phyloP scores from a whole-genome alignment of 2,888 invertebrate species.

The Parnassius mnemosyne region DNA sequence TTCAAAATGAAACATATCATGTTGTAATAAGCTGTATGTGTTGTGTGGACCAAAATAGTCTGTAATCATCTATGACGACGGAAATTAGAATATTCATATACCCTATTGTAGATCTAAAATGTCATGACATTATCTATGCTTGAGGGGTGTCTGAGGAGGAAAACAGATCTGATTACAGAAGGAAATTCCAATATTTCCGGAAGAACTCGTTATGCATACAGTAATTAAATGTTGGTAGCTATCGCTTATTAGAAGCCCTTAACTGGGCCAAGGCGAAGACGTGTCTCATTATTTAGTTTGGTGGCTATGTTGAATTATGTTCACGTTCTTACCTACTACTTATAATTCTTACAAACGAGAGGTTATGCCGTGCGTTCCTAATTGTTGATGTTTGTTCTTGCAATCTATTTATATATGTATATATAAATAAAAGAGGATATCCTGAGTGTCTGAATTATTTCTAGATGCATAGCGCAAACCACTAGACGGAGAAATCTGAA shows the following conservation, averaged over 20 bases:
- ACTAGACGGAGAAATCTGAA: no score
- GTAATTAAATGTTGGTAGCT: conserved; percentile 17
- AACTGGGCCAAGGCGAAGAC: conserved; percentile 16
- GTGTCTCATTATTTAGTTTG: conserved; percentile 22
- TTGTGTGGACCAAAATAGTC: no score
- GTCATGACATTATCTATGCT: conserved; percentile 9
- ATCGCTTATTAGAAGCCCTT: conserved; percentile 21
- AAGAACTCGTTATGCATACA: conserved; percentile 22
- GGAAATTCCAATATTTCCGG: conserved; percentile 21
- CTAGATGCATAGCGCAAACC: no score
- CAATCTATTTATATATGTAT: no score
- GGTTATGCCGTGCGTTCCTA: no score
- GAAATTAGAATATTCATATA: background rate
- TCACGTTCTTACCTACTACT: no score
- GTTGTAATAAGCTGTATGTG: no score
- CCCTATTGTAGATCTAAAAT: background rate
- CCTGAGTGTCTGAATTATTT: no score
- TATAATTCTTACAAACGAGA: background rate
- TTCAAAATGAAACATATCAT: no score
- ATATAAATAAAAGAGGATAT: no score
- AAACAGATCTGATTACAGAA: conserved; percentile 24
- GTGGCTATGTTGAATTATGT: conserved; percentile 3
- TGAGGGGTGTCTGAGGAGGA: conserved; percentile 17
- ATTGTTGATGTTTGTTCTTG: no score
- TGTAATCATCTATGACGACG: no score